Conservation (phyloP, 2,888 invertebrate species). For the Drosophila kokeensis region DNA sequence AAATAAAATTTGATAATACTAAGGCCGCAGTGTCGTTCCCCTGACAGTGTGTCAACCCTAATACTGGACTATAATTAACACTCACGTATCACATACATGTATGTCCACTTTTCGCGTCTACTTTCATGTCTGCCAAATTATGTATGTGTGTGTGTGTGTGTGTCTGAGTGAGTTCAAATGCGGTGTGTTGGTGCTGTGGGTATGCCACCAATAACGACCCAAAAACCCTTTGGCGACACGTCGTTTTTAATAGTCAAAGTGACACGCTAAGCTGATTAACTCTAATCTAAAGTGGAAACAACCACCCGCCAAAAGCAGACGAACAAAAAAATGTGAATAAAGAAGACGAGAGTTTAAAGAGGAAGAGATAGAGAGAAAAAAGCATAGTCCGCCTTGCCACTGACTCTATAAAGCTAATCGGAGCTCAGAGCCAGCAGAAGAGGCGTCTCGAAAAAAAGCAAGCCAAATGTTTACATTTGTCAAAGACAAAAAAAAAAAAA, state of each 20-base stretch:
- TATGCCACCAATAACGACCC: slow-evolving; percentile 47
- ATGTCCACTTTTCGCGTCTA: slow-evolving; percentile 26
- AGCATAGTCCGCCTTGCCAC: slow-evolving; percentile 45
- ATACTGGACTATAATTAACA: slow-evolving; percentile 53
- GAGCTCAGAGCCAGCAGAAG: slow-evolving; percentile 11
- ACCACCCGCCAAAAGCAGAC: slow-evolving; percentile 22
- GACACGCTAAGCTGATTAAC: slow-evolving; percentile 79
- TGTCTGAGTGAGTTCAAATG: slow-evolving; percentile 5
- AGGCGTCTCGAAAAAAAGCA: slow-evolving; percentile 27
- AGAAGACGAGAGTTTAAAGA: slow-evolving; percentile 1
- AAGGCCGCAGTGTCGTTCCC: slow-evolving; percentile 4
- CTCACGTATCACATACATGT: slow-evolving; percentile 41
- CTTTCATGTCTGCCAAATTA: not conserved
- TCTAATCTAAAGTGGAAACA: slow-evolving; percentile 70
- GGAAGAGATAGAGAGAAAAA: slow-evolving; percentile 8
- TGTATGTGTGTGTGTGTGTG: slow-evolving; percentile 1
- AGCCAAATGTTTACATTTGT: slow-evolving; percentile 72
- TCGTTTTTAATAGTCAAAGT: slow-evolving; percentile 75
- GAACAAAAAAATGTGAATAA: slow-evolving; percentile 28
- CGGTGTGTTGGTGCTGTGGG: slow-evolving; percentile 26
- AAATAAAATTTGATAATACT: slow-evolving; percentile 27
- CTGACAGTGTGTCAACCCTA: slow-evolving; percentile 47
- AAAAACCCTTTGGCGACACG: slow-evolving; percentile 59
- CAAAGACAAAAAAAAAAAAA: slow-evolving; percentile 55
- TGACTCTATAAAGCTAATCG: slow-evolving; percentile 28